Evolutionary conservation across 2,797 vertebrate genomes (phyloP).

Genomic region (Stomatorhinus walkeri): DNA sequence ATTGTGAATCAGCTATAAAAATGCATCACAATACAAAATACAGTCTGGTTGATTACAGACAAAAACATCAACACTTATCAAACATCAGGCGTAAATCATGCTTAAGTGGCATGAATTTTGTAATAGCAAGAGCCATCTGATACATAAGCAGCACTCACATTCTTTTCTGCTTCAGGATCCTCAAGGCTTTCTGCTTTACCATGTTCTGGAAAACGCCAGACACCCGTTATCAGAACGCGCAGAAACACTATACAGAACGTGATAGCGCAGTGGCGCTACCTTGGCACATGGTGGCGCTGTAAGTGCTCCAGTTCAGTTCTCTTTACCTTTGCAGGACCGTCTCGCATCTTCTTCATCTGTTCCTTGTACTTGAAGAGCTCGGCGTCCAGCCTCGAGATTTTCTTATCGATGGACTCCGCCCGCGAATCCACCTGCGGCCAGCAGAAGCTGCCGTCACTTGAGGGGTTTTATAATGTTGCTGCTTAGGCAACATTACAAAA

Average conservation of each 20-base stretch:
- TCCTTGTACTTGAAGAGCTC: conserved; percentile 95
- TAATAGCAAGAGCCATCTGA: not conserved
- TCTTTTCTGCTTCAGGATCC: conserved; percentile 94
- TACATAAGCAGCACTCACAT: conserved; percentile 73
- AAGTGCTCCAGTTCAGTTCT: not conserved
- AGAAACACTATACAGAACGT: not conserved
- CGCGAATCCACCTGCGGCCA: conserved; percentile 79
- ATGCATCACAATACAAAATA: not conserved
- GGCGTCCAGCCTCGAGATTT: conserved; percentile 81
- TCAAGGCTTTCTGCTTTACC: conserved; percentile 95
- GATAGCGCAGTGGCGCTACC: not conserved
- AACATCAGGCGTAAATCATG: not conserved
- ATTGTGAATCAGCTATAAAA: not conserved
- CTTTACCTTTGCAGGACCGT: conserved; percentile 88
- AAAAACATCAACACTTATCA: not conserved
- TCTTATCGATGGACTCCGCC: conserved; percentile 92
- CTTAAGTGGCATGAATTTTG: not conserved
- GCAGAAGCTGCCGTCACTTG: not conserved
- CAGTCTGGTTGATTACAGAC: not conserved
- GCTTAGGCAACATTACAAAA: not conserved
- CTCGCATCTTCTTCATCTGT: conserved; percentile 99
- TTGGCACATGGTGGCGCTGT: not conserved
- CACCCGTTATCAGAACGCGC: not conserved
- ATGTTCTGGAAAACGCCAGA: conserved; percentile 69
- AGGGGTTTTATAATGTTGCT: not conserved